Percentiles rank a stretch among this genome's conserved stretches.
These are phyloP conservation scores for Rhineura floridana DNA, from an alignment of 2,113 vertebrate species.

Conservation along the genomic window DNA sequence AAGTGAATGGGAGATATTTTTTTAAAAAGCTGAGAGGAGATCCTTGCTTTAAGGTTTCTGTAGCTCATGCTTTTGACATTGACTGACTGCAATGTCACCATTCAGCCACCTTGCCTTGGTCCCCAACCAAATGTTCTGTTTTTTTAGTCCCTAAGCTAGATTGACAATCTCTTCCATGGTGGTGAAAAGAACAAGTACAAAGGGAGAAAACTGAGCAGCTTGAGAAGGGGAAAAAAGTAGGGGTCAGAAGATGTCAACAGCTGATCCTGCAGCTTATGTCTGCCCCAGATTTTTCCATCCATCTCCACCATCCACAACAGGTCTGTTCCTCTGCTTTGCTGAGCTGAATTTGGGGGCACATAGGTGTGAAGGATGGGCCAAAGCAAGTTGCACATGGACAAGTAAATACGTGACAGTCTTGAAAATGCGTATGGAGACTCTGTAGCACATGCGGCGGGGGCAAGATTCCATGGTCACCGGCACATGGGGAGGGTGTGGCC, in stretches of 20 bases:
- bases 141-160: conserved; percentile 44
- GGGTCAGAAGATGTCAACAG: neutral
- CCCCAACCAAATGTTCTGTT: conserved; percentile 25
- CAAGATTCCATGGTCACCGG: conserved; percentile 29
- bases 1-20: conserved; percentile 33
- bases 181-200: conserved; percentile 2
- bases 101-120: neutral
- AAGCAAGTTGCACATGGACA: conserved; percentile 52
- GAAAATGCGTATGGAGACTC: conserved; percentile 57
- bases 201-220: conserved; percentile 10
- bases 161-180: conserved; percentile 27
- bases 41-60: conserved; percentile 26
- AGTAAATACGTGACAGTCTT: conserved; percentile 55
- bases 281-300: conserved; percentile 37
- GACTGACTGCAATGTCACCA: neutral
- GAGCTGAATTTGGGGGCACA: conserved; percentile 8
- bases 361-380: neutral
- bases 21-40: conserved; percentile 19
- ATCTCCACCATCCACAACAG: neutral
- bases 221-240: neutral
- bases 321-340: conserved; percentile 49
- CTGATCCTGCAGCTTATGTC: conserved; percentile 12
- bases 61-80: neutral
- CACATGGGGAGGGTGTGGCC: neutral
- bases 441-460: conserved; percentile 60